Evolutionary conservation across 2,113 vertebrate species (phyloP).

Genomic region (Oenanthe oenanthe): DNA sequence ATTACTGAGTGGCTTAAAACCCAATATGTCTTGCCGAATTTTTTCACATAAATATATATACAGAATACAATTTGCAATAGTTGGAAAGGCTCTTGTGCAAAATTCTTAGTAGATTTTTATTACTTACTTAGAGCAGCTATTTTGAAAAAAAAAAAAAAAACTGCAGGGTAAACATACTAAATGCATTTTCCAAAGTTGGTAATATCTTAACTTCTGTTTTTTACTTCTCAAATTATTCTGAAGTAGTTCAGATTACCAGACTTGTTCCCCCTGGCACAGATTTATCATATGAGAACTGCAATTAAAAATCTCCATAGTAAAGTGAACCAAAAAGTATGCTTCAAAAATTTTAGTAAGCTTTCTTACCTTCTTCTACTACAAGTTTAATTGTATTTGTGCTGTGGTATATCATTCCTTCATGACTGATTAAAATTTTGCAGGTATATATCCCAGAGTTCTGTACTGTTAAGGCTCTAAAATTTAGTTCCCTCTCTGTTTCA

Average conservation of each 20-base stretch:
- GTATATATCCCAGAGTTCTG: conserved; percentile 75
- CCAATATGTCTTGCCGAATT: not conserved
- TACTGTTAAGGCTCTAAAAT: conserved; percentile 46
- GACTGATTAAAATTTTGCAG: conserved; percentile 62
- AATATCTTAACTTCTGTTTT: not conserved
- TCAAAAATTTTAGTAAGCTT: not conserved
- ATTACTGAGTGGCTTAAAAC: not conserved
- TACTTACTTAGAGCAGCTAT: not conserved
- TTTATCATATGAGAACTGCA: not conserved
- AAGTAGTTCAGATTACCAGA: not conserved
- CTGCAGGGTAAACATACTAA: not conserved
- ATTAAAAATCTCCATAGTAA: not conserved
- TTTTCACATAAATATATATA: not conserved
- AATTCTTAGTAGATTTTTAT: not conserved
- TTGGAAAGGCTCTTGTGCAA: not conserved
- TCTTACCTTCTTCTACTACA: conserved; percentile 70
- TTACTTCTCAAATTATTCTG: not conserved
- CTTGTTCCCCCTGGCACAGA: not conserved
- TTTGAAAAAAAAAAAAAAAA: not conserved
- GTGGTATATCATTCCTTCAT: conserved; percentile 58
- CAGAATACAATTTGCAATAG: not conserved
- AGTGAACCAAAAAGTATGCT: not conserved
- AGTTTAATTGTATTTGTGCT: conserved; percentile 70
- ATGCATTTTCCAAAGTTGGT: not conserved
- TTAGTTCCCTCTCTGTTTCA: not conserved